These are phyloP conservation scores for Labia minor DNA, from an alignment of 2,888 invertebrate genomes.

Conservation along the genomic window DNA sequence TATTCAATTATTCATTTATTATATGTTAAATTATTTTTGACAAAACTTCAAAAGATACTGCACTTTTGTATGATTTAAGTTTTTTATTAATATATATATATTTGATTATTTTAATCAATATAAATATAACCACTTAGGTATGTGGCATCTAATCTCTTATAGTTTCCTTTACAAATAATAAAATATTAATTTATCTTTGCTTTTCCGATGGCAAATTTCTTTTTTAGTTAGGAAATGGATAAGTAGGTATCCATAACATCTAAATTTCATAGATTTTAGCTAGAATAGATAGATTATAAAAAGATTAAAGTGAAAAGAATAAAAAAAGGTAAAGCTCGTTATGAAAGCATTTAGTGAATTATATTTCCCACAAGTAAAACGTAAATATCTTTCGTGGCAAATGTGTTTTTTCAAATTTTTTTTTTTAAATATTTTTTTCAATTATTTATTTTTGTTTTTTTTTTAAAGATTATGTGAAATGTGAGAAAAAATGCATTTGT, in stretches of 20 bases:
- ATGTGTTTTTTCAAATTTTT: background rate
- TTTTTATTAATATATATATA: no score
- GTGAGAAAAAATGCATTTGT: background rate
- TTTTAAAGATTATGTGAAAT: background rate
- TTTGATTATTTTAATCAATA: no score
- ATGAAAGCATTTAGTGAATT: background rate
- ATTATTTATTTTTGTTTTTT: background rate
- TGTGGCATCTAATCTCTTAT: no score
- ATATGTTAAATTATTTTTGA: no score
- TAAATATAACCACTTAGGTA: no score
- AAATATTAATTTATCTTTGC: no score
- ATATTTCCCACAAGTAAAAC: background rate
- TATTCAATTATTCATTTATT: no score
- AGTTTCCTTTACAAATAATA: no score
- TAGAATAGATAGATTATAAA: background rate
- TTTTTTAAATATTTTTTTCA: background rate
- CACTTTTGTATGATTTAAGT: no score
- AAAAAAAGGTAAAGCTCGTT: background rate
- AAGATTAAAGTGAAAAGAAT: background rate
- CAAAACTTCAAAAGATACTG: no score
- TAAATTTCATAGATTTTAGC: background rate
- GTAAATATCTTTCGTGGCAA: no score
- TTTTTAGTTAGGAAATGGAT: background rate
- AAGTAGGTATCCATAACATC: background rate
- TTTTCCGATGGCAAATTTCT: no score